Evolutionary conservation across 2,797 vertebrate genomes (phyloP).

Genomic region (Potorous gilbertii): DNA sequence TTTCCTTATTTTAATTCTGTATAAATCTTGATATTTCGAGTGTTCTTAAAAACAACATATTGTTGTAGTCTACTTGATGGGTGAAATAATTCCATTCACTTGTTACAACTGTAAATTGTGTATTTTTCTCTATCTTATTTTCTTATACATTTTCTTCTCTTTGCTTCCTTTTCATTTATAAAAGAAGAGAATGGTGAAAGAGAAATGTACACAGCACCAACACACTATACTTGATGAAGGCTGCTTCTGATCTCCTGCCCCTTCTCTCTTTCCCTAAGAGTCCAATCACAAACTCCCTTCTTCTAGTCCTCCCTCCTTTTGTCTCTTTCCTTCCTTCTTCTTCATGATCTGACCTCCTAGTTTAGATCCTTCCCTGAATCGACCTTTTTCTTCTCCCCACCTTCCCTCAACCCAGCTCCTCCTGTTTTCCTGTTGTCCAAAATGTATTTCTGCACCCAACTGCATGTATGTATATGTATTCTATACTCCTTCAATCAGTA

Average conservation of each 20-base stretch:
- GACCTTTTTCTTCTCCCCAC: neutral
- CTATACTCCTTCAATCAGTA: neutral
- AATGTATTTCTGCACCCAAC: neutral
- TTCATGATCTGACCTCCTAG: neutral
- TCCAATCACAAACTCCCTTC: neutral
- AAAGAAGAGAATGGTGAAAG: neutral
- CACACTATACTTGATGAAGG: neutral
- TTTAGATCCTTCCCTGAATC: neutral
- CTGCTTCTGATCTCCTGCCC: neutral
- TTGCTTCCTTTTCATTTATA: neutral
- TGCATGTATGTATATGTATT: neutral
- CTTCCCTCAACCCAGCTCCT: neutral
- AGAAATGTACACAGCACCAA: neutral
- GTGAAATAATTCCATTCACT: neutral
- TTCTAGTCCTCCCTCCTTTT: neutral
- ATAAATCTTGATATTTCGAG: neutral
- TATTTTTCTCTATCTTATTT: neutral
- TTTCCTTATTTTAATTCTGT: neutral
- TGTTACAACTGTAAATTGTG: neutral
- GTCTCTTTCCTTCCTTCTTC: neutral
- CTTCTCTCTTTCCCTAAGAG: neutral
- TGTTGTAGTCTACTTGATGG: neutral
- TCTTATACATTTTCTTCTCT: neutral
- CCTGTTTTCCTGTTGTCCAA: neutral
- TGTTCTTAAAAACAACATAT: neutral